These are phyloP conservation scores for Hyposoter dolosus DNA, from an alignment of 2,888 invertebrate genomes.

Conservation along the genomic window DNA sequence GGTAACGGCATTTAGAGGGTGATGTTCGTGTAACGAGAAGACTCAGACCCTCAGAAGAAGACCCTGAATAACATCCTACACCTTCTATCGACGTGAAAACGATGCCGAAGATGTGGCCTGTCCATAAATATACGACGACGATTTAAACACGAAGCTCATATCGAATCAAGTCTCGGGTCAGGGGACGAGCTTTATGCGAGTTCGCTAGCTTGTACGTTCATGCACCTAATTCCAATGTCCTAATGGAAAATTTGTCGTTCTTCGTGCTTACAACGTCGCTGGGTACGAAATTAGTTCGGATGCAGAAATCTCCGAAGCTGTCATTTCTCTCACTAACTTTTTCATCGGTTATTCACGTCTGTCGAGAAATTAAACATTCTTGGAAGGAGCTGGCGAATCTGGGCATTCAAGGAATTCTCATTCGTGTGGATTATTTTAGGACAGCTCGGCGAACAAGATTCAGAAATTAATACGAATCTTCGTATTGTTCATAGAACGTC, in stretches of 20 bases:
- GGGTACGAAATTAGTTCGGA: background rate
- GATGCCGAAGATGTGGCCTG: background rate
- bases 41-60: background rate
- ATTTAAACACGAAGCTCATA: background rate
- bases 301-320: background rate
- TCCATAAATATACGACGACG: constrained; percentile 19
- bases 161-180: background rate
- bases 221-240: background rate
- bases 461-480: background rate
- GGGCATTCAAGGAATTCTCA: background rate
- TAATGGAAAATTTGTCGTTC: background rate
- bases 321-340: background rate
- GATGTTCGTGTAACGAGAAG: constrained; percentile 52
- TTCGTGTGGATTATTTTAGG: background rate
- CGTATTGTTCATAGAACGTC: background rate
- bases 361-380: background rate
- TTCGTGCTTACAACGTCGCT: background rate
- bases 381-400: background rate
- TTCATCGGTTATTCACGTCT: background rate
- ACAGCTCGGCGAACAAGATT: background rate
- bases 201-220: background rate
- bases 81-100: background rate
- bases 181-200: background rate
- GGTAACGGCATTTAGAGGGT: constrained; percentile 55
- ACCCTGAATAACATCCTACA: background rate